Evolutionary conservation across 1,140 invertebrate species (phyloP), one percentile per base, ranked within the genome.

Genomic region (Trissolcus basalis): DNA sequence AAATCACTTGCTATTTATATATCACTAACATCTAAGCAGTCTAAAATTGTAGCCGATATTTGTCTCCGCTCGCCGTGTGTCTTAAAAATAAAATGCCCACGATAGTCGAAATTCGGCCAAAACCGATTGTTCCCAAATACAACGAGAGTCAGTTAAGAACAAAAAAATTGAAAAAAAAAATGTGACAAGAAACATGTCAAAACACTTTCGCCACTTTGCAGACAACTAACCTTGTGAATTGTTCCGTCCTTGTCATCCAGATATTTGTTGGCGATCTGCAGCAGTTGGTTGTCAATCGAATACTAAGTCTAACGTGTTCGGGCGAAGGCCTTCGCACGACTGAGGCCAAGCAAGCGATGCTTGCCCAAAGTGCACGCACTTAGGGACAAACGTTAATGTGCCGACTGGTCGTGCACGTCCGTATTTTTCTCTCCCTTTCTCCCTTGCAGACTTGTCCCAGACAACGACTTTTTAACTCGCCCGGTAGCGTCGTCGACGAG

Each of bases 291-390:
- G 70, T 67, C 70, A 51, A 73, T 61, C 13, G 7, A 45, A 50
- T 63, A 63, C 58, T 53, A 63, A 63, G 58, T 48, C 53, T 48
- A 63, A 61, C 68, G 54, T 47, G 61, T 73, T 39, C 49, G 61
- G 55, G 55, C 63, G 36, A 61, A 60, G 63, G 63, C 45, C 63
- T 67, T 67, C 61, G 71, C 36, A 61, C 61, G 63, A 74, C 71
- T 74, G 63, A 74, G 45, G 45, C 61, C 61, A 55, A 59, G 13
- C 56, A 56, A 49, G 47, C 45, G 35, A 10, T 53, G 49, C 55
- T 58, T 51, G 61, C 59, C 59, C 51, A 61, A 70, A 61, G 56
- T 54, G 12, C 43, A 44, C 47, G 45, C 16, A 63, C 68, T 63
- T 54, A 44, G 50, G 41, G 49, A 61, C 58, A 45, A 39, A 39